Conservation (phyloP, 2,797 vertebrate species). For the Masticophis lateralis region DNA sequence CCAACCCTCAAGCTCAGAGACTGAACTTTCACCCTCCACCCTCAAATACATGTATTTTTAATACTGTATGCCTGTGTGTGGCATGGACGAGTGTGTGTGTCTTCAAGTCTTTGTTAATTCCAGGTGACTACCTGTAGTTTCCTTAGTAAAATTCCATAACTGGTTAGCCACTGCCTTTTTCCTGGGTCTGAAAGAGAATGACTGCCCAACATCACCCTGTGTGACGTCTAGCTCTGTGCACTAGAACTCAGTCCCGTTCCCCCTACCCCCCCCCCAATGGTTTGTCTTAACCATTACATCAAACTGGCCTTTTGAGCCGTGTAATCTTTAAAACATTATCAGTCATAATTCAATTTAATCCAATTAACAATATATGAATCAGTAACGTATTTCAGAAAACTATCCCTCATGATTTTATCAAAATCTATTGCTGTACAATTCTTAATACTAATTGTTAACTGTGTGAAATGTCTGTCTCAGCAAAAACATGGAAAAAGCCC, state of each 20-base stretch:
- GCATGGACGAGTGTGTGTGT: neutral
- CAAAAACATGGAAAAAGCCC: constrained; percentile 45
- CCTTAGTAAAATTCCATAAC: neutral
- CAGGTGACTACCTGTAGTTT: neutral
- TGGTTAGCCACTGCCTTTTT: neutral
- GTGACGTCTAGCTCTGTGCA: neutral
- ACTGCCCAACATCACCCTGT: neutral
- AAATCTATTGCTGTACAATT: neutral
- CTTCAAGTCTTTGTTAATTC: neutral
- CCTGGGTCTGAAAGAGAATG: neutral
- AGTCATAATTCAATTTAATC: neutral
- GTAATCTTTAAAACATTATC: neutral
- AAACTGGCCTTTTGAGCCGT: neutral
- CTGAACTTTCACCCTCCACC: neutral
- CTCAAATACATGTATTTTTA: neutral
- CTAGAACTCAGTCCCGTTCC: neutral
- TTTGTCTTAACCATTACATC: neutral
- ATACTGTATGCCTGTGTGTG: neutral
- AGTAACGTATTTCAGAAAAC: constrained; percentile 13
- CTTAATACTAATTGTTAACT: constrained; percentile 40
- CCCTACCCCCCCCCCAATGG: no score
- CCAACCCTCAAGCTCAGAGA: neutral
- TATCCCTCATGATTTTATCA: constrained; percentile 13
- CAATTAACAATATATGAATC: constrained; percentile 6
- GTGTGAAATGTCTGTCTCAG: constrained; percentile 30